Percentiles rank a stretch among this genome's conserved stretches.
phyloP scores from a whole-genome alignment of 2,888 invertebrate species.

The Agrotis segetum region DNA sequence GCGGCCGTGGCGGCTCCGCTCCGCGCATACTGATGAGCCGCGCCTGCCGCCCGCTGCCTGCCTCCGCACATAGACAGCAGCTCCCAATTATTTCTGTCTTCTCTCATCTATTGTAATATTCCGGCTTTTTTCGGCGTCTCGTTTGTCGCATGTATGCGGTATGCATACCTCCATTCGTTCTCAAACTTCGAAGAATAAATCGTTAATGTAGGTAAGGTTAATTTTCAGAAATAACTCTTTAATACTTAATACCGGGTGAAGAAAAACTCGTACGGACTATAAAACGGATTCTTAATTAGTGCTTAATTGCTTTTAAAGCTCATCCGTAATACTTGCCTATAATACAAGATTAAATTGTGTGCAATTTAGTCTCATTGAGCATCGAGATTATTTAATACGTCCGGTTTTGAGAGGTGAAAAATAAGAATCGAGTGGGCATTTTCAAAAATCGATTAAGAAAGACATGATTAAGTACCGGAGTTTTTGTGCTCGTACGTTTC shows the following conservation, averaged over 20 bases:
- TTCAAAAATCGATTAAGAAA: constrained; percentile 88
- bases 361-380: constrained; percentile 83
- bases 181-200: constrained; percentile 1
- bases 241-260: constrained; percentile 30
- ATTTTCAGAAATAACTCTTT: constrained; percentile 19
- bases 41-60: constrained; percentile 50
- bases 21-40: constrained; percentile 82
- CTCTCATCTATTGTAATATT: constrained; percentile 71
- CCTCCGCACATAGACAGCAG: constrained; percentile 69
- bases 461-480: constrained; percentile 84
- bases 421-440: constrained; percentile 77
- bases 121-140: constrained; percentile 67
- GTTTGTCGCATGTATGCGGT: constrained; percentile 34
- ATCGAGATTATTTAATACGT: constrained; percentile 81
- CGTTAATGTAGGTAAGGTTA: too few species aligned
- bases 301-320: constrained; percentile 74
- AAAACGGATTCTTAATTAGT: constrained; percentile 67
- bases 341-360: constrained; percentile 73
- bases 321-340: constrained; percentile 59
- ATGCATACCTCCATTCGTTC: constrained; percentile 21
- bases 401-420: constrained; percentile 78
- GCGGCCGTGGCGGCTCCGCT: constrained; percentile 62
- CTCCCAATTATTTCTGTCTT: constrained; percentile 78
- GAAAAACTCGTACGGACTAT: constrained; percentile 57
- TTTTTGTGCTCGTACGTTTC: constrained; percentile 75